Percentiles rank a stretch among this genome's conserved stretches.
Evolutionary conservation across 2,888 invertebrate species (phyloP).

Genomic region (Drosophila percnosoma): DNA sequence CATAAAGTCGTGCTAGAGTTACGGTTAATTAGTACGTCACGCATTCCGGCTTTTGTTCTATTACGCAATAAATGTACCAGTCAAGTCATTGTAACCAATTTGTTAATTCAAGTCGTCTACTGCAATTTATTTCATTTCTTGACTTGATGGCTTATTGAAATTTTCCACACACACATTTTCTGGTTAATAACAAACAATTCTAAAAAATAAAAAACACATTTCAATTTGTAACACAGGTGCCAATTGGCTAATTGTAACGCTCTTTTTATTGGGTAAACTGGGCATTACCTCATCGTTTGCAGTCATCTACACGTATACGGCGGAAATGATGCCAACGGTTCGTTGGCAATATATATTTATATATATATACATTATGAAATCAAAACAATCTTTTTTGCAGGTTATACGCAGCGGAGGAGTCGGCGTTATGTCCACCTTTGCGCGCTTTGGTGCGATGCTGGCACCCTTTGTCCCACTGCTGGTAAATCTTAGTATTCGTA

Average conservation of each 20-base stretch:
- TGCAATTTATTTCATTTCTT: not conserved
- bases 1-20: not conserved
- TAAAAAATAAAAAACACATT: not conserved
- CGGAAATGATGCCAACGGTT: conserved; percentile 85
- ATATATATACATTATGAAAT: not conserved
- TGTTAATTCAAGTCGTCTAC: not conserved
- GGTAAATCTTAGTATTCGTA: conserved; percentile 80
- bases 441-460: conserved; percentile 87
- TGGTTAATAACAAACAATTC: not conserved
- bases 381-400: conserved; percentile 46
- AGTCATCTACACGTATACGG: conserved; percentile 87
- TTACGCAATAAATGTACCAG: not conserved
- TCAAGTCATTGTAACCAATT: not conserved
- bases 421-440: conserved; percentile 87
- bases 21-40: not conserved
- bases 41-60: not conserved
- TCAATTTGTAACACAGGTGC: conserved; percentile 79
- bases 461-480: conserved; percentile 88
- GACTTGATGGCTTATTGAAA: not conserved
- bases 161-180: not conserved
- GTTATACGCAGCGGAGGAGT: conserved; percentile 87
- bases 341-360: not conserved
- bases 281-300: conserved; percentile 88
- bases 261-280: conserved; percentile 88
- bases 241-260: conserved; percentile 86